Base-by-base conservation (phyloP, 2,888 invertebrate genomes). In the Aricia artaxerxes region DNA sequence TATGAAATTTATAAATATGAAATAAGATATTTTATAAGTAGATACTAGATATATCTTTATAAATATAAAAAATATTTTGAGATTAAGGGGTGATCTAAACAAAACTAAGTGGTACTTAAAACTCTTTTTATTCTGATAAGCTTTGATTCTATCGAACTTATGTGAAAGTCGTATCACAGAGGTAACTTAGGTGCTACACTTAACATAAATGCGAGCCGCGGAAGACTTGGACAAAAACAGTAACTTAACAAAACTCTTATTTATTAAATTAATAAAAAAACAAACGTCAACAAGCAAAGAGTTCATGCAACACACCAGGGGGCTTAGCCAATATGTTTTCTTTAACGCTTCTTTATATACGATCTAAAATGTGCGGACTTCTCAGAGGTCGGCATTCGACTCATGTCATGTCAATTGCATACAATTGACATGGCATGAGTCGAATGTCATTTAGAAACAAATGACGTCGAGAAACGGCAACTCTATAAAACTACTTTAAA, bases 241-340 rank as follows among this genome's bases (percentile, higher is more conserved):
- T 88, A 86, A 85, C 83, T 80, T 81, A 81, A 91, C 89, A 91
- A 90, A 90, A 87, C 86, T 76, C 89, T 92, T 91, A 91, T 86
- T 93, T 69, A 93, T 91, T 57, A 57, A 57, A 90, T 91, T 92
- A 90, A 89, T 91, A 90, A 91, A 89, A 60, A 75, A 79, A 90
- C 87, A 88, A 90, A 93, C 91, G 90, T 91, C 89, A 94, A 94
- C 94, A 93, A 91, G 90, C 91, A 89, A 91, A 92, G 88, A 90
- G 86, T 85, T 82, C 89, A 89, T 88, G 89, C 91, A 90, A 85
- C 89, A 94, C 93, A 91, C 93, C 57, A 16, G 16, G 57, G 16
- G 57, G 57, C 57, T 1, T 57, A 57, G 57, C 13, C 13, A 16
- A 57, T 5, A 16, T 16, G 16, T 57, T 57, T 16, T 16, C 57